A percentile compares a stretch with the other conserved stretches of the same genome.
phyloP scores from a whole-genome alignment of 92 coral and sea anemone species.

The Pocillopora grandis region DNA sequence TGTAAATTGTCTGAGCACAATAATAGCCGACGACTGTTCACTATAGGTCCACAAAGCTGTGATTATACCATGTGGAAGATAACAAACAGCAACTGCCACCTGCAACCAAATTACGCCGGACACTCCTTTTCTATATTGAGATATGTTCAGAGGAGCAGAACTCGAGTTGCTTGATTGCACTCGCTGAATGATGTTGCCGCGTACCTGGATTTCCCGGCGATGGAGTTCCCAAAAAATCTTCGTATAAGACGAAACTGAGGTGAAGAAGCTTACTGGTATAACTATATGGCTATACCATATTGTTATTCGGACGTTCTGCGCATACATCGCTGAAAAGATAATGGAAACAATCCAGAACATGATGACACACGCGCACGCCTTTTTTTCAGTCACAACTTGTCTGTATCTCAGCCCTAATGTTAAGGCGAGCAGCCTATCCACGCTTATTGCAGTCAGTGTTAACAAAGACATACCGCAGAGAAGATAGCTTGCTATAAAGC shows the following conservation, averaged over 20 bases:
- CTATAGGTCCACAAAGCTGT: background rate
- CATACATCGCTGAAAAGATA: conserved; percentile 5
- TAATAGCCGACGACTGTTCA: background rate
- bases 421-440: conserved; percentile 28
- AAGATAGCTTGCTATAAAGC: background rate
- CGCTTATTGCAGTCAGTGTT: conserved; percentile 25
- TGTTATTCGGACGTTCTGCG: background rate
- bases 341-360: background rate
- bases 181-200: background rate
- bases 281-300: conserved; percentile 1
- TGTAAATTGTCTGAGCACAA: background rate
- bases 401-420: conserved; percentile 10
- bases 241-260: conserved; percentile 1
- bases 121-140: conserved; percentile 15
- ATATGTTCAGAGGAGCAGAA: background rate
- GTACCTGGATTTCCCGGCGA: background rate
- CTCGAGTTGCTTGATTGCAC: background rate
- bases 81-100: conserved; percentile 14
- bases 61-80: conserved; percentile 9
- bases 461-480: conserved; percentile 26
- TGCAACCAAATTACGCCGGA: conserved; percentile 19
- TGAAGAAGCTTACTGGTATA: background rate
- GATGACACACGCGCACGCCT: background rate
- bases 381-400: conserved; percentile 10
- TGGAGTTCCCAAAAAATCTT: conserved; percentile 12